Base-by-base conservation (phyloP, 2,888 invertebrate genomes). In the Lordiphosa fenestrarum region DNA sequence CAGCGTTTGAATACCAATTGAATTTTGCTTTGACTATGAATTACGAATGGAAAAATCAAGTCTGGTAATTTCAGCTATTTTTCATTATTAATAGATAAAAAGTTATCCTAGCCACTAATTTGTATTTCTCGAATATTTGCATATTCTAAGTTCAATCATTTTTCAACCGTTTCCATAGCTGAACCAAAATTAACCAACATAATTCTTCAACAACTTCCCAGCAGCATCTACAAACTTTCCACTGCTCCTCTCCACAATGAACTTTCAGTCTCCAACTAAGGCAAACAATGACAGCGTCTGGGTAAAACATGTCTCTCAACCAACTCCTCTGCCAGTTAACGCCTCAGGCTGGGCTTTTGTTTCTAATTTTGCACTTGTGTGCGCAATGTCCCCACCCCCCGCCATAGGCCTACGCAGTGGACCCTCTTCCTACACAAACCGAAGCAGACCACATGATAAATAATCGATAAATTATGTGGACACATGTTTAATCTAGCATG, bases 401-500 rank as follows among this genome's bases (percentile, higher is more conserved):
- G 61, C 60, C 58, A 66, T 67, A 51, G 54, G 73, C 73, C 73
- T 73, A 83, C 44, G 39, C 61, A 65, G 44, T 66, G 61, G 60
- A 68, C 71, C 71, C 78, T 50, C 40, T 54, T 71, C 50, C 65
- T 51, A 56, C 41, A 41, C 51, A 25, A 25, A 7, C 66, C 80
- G 72, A 69, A 54, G 74, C 57, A 59, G 67, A 84, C 81, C 82
- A 80, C 82, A 87, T 85, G 80, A 86, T 86, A 86, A 87, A 88
- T 88, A 87, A 88, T 88, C 88, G 86, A 88, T 88, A 87, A 86
- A 86, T 87, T 86, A 86, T 86, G 84, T 87, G 82, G 78, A 83
- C 87, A 88, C 77, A 86, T 84, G 88, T 87, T 88, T 81, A 88
- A 88, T 88, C 84, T 88, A 85, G 77, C 88, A 86, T 88, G 78